Evolutionary conservation across 2,797 vertebrate species (phyloP).

Genomic region (Stomatorhinus walkeri): DNA sequence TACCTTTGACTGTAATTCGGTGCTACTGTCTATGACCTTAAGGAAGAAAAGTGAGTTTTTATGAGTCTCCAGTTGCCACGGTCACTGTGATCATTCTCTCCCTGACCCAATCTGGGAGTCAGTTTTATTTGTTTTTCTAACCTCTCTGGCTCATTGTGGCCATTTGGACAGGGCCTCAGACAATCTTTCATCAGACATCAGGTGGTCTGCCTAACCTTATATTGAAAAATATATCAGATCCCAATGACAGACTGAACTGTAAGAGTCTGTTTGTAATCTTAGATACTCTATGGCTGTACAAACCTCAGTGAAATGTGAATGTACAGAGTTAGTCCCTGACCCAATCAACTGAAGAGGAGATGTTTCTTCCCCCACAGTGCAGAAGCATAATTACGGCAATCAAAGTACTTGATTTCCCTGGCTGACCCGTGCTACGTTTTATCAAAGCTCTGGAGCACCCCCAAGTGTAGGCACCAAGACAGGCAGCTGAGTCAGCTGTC

Average conservation of each 20-base stretch:
- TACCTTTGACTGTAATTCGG: not conserved
- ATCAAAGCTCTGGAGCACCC: not conserved
- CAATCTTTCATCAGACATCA: conserved; percentile 1
- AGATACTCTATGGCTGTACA: not conserved
- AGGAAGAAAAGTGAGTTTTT: not conserved
- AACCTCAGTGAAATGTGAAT: not conserved
- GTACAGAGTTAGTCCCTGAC: not conserved
- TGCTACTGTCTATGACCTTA: not conserved
- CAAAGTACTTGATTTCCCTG: not conserved
- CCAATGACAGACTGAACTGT: not conserved
- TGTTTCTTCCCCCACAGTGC: not conserved
- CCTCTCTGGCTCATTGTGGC: not conserved
- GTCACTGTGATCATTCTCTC: not conserved
- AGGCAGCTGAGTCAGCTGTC: conserved; percentile 9
- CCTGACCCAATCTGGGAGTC: not conserved
- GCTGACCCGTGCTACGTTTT: not conserved
- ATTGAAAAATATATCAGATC: not conserved
- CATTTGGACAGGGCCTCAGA: not conserved
- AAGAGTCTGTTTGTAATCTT: not conserved
- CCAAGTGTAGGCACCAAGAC: not conserved
- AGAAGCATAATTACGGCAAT: not conserved
- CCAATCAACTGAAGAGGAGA: not conserved
- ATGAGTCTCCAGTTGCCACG: not conserved
- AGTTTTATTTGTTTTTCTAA: conserved; percentile 6
- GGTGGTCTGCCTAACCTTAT: not conserved